These are phyloP conservation scores for Trichopoda pennipes DNA, from an alignment of 2,888 invertebrate species.

Conservation along the genomic window DNA sequence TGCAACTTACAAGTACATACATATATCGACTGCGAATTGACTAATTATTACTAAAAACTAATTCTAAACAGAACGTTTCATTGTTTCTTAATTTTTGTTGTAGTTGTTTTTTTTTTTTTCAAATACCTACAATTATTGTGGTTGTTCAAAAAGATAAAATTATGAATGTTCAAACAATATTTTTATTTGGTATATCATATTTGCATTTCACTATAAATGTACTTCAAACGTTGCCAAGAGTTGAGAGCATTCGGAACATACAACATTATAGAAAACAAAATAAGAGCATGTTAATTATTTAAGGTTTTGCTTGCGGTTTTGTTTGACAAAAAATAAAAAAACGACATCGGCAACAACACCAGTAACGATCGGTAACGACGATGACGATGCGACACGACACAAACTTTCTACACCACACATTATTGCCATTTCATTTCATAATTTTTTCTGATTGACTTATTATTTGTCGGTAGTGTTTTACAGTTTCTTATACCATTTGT, in stretches of 20 bases:
- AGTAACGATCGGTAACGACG: constrained; percentile 47
- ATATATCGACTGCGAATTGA: too few species aligned
- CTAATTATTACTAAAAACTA: too few species aligned
- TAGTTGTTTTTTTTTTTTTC: background rate
- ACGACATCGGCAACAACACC: constrained; percentile 16
- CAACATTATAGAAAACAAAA: constrained; percentile 49
- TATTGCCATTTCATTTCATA: constrained; percentile 6
- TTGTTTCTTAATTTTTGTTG: constrained; percentile 15
- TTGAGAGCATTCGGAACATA: constrained; percentile 20
- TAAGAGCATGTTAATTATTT: constrained; percentile 54
- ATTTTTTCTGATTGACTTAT: too few species aligned
- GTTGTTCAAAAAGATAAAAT: background rate
- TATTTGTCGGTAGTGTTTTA: background rate
- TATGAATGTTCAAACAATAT: constrained; percentile 16
- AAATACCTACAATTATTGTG: constrained; percentile 23
- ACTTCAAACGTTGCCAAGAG: background rate
- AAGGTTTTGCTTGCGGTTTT: constrained; percentile 58
- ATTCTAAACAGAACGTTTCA: too few species aligned
- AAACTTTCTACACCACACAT: constrained; percentile 31
- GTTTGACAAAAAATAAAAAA: constrained; percentile 24
- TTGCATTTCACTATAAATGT: constrained; percentile 5
- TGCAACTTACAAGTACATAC: too few species aligned
- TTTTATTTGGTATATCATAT: constrained; percentile 16
- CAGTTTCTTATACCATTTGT: background rate
- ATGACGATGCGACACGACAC: constrained; percentile 53